phyloP scores from a whole-genome alignment of 2,113 vertebrate genomes.

The Pristiophorus japonicus region DNA sequence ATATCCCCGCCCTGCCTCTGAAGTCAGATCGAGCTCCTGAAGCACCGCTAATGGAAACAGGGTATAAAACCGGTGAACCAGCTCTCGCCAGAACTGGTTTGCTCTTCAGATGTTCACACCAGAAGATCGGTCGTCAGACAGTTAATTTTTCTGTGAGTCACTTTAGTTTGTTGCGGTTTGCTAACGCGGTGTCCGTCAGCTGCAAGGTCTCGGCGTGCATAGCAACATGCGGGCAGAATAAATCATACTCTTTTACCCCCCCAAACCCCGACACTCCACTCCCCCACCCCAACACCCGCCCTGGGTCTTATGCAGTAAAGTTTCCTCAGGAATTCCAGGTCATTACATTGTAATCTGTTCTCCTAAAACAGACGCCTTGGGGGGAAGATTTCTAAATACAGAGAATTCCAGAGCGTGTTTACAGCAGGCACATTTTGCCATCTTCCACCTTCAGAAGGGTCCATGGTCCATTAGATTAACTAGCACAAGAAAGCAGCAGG shows the following conservation, averaged over 20 bases:
- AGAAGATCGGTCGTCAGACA: not conserved
- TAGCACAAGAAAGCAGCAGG: slow-evolving; percentile 3
- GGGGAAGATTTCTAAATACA: not conserved
- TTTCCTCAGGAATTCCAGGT: not conserved
- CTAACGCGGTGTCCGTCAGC: not conserved
- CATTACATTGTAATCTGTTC: not conserved
- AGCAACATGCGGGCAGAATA: not conserved
- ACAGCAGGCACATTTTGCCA: not conserved
- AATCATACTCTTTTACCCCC: not conserved
- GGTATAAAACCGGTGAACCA: not conserved
- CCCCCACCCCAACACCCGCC: no score
- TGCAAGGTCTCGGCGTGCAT: not conserved
- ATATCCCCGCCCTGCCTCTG: not conserved
- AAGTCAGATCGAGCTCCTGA: not conserved
- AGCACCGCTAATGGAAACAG: not conserved
- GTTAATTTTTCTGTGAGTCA: not conserved
- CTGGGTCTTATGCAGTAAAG: no score
- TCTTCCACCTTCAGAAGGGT: not conserved
- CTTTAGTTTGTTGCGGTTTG: not conserved
- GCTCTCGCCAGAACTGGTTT: not conserved
- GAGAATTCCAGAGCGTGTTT: not conserved
- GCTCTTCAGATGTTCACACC: not conserved
- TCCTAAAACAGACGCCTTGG: not conserved
- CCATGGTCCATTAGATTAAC: slow-evolving; percentile 28
- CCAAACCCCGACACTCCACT: not conserved